These are phyloP conservation scores for Zygothrica quintamaculata DNA, from an alignment of 2,888 invertebrate species.

Conservation along the genomic window DNA sequence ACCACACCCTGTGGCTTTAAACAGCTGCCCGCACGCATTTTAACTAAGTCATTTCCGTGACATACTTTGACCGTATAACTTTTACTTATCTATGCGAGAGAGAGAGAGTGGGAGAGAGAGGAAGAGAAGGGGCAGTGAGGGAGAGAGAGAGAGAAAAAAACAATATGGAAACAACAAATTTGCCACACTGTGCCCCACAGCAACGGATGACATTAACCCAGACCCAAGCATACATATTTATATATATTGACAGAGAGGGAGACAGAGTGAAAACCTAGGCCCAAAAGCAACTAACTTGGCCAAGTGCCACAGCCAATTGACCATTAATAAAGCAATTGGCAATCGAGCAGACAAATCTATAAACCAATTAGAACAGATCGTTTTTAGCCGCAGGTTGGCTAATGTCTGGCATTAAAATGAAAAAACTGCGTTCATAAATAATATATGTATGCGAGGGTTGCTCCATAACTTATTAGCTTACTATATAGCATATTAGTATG, in stretches of 20 bases:
- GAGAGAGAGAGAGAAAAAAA: neutral
- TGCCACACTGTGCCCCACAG: constrained; percentile 49
- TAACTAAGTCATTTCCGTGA: constrained; percentile 78
- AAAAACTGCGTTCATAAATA: constrained; percentile 60
- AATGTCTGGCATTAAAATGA: constrained; percentile 64
- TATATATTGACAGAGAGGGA: no score
- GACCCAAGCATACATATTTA: constrained; percentile 20
- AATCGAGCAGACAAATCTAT: constrained; percentile 64
- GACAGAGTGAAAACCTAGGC: no score
- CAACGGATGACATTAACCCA: constrained; percentile 79
- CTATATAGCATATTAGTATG: no score
- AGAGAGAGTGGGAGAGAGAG: neutral
- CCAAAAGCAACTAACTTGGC: constrained; percentile 1
- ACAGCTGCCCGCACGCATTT: constrained; percentile 62
- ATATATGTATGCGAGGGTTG: constrained; percentile 38
- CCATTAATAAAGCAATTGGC: constrained; percentile 66
- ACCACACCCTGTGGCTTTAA: neutral
- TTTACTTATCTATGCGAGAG: constrained; percentile 52
- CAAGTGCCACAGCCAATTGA: constrained; percentile 22
- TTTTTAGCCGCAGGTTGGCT: constrained; percentile 48
- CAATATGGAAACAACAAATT: constrained; percentile 13
- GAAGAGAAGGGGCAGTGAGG: no score
- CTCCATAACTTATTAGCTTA: neutral
- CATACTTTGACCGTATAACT: constrained; percentile 69
- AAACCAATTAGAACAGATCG: constrained; percentile 75